Conservation (phyloP, 2,888 invertebrate genomes). For the Elysia crispata region DNA sequence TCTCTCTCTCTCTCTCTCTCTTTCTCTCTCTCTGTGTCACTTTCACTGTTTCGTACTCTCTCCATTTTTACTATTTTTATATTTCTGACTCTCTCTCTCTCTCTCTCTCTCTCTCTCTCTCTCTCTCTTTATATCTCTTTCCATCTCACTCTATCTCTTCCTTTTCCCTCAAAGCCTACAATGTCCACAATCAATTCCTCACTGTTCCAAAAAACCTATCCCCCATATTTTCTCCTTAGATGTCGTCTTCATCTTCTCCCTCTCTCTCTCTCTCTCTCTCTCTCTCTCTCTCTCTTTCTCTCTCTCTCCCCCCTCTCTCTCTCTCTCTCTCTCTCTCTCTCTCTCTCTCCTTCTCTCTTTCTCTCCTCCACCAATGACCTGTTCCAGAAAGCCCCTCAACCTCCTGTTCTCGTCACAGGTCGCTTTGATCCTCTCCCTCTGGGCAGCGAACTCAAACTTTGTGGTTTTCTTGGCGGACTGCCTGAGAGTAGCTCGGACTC, state of each 20-base stretch:
- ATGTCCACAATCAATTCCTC: not conserved
- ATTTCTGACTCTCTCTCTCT: too few relatives aligned
- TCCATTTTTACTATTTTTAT: too few relatives aligned
- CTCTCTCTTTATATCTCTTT: too few relatives aligned
- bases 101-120: too few relatives aligned
- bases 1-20: not conserved
- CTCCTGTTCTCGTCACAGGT: slow-evolving; percentile 49
- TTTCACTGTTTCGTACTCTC: slow-evolving; percentile 1
- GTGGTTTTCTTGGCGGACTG: slow-evolving; percentile 78
- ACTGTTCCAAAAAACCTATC: slow-evolving; percentile 49
- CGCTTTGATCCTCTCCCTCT: slow-evolving; percentile 39
- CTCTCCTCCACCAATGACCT: slow-evolving; percentile 7
- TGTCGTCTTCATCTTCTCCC: slow-evolving; percentile 41
- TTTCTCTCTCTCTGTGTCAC: not conserved
- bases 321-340: not conserved
- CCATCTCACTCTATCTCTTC: too few relatives aligned
- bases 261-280: too few relatives aligned
- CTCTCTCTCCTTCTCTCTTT: not conserved
- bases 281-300: too few relatives aligned
- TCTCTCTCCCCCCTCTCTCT: not conserved
- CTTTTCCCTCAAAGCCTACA: too few relatives aligned
- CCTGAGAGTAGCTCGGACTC: slow-evolving; percentile 90
- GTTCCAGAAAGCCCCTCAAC: slow-evolving; percentile 47
- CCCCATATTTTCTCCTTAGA: slow-evolving; percentile 47
- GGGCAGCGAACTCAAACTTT: slow-evolving; percentile 43